Percentiles rank a stretch among this genome's conserved stretches.
Evolutionary conservation across 1,140 invertebrate genomes (phyloP).

Genomic region (Psilanteris sp.): DNA sequence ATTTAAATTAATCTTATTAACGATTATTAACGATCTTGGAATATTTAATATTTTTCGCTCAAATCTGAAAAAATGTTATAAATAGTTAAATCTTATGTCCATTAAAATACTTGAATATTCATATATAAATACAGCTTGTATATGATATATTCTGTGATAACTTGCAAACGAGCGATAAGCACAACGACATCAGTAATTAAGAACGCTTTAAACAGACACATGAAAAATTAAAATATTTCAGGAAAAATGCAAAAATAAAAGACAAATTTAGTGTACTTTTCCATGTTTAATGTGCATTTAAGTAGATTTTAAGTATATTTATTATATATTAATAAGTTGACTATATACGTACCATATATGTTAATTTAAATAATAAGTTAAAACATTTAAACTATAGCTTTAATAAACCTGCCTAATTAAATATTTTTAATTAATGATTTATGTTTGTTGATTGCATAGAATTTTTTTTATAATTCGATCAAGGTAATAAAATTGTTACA

Average conservation of each 20-base stretch:
- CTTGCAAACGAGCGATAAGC: constrained; percentile 31
- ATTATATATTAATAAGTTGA: constrained; percentile 4
- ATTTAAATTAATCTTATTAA: too few relatives aligned
- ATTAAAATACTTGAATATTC: constrained; percentile 7
- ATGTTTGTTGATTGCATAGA: too few relatives aligned
- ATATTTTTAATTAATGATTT: too few relatives aligned
- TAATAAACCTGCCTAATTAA: too few relatives aligned
- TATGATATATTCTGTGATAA: constrained; percentile 47
- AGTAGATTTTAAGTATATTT: constrained; percentile 20
- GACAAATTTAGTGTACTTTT: constrained; percentile 3
- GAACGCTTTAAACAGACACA: background rate
- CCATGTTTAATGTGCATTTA: constrained; percentile 46
- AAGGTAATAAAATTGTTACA: too few relatives aligned
- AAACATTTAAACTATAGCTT: too few relatives aligned
- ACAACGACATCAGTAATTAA: constrained; percentile 46
- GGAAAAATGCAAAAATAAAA: background rate
- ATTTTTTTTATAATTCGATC: too few relatives aligned
- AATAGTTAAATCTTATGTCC: too few relatives aligned
- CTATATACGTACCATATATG: background rate
- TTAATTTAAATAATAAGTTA: background rate
- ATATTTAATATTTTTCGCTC: too few relatives aligned
- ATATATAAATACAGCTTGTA: constrained; percentile 11
- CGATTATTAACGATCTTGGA: too few relatives aligned
- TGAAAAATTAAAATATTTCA: background rate
- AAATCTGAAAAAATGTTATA: too few relatives aligned